Percentiles rank a stretch among this genome's conserved stretches.
Conservation (phyloP, 2,797 vertebrate species). For the Muraenolepis orangiensis region DNA sequence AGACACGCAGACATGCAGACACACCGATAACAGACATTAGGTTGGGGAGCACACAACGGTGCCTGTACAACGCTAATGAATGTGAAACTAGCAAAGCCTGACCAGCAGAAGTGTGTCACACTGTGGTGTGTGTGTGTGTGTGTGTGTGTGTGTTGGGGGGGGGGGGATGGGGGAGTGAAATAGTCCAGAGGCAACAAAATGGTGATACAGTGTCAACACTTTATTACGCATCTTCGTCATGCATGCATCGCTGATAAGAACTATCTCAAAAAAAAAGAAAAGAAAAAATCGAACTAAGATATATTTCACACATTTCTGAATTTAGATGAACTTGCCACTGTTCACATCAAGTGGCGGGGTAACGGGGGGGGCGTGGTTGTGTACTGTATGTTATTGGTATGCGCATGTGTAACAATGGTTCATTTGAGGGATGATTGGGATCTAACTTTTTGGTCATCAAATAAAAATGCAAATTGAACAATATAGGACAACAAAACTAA, state of each 20-base stretch:
- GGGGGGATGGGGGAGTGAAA: constrained; percentile 52
- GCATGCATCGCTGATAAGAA: constrained; percentile 73
- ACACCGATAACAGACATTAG: constrained; percentile 67
- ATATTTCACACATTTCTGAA: constrained; percentile 69
- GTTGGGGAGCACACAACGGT: constrained; percentile 62
- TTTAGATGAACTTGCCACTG: constrained; percentile 61
- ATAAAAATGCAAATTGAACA: constrained; percentile 7
- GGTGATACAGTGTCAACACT: constrained; percentile 70
- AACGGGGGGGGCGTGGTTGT: no score
- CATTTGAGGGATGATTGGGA: constrained; percentile 28
- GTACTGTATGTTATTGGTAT: constrained; percentile 40
- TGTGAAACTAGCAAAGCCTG: constrained; percentile 56
- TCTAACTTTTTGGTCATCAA: constrained; percentile 17
- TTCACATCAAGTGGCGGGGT: constrained; percentile 46
- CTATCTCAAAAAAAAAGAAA: constrained; percentile 54
- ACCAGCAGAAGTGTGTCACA: constrained; percentile 59
- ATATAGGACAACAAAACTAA: constrained; percentile 7
- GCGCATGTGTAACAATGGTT: constrained; percentile 30
- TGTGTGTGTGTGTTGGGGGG: no score
- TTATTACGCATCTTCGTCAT: constrained; percentile 75
- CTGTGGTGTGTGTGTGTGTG: no score
- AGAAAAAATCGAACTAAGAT: constrained; percentile 51
- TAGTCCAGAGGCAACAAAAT: constrained; percentile 54
- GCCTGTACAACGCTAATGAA: constrained; percentile 71
- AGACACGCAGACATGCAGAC: constrained; percentile 54